Evolutionary conservation across 2,888 invertebrate genomes (phyloP), one percentile per base, ranked within the genome.

Genomic region (Lomographa bimaculata): DNA sequence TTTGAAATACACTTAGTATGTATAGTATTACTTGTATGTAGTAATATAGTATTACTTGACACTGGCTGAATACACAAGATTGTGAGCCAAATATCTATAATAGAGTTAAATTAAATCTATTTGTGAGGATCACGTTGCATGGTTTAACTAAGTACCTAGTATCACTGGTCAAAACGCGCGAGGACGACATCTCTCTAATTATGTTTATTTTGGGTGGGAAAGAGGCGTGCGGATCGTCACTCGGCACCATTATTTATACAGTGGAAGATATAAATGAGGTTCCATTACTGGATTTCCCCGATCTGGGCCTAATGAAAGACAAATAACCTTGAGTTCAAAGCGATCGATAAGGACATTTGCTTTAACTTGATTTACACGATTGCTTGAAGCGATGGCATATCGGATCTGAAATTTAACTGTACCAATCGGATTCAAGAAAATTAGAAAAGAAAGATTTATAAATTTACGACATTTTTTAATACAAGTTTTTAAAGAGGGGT

Each of bases 201-300:
- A 75, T 79, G 71, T 79, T 79, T 80, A 72, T 71, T 61, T 67
- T 71, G 62, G 68, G 64, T 62, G 63, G 63, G 60, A 62, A 58
- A 46, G 63, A 63, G 60, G 60, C 64, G 70, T 61, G 59, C 64
- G 57, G 61, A 43, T 65, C 64, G 72, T 65, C 71, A 64, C 66
- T 63, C 65, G 52, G 42, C 64, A 60, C 71, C 75, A 75, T 78
- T 81, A 80, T 80, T 80, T 80, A 79, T 74, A 74, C 71, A 79
- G 74, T 64, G 64, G 67, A 73, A 72, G 78, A 78, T 79, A 81
- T 76, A 81, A 82, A 83, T 81, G 80, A 79, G 76, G 71, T 74
- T 79, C 79, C 79, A 79, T 79, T 78, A 81, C 78, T 64, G 76
- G 74, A 79, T 80, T 77, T 81, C 76, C 74, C 74, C 81, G 79